A percentile compares a stretch with the other conserved stretches of the same genome.
Conservation (phyloP, 2,797 vertebrate species). For the Falco concolor region DNA sequence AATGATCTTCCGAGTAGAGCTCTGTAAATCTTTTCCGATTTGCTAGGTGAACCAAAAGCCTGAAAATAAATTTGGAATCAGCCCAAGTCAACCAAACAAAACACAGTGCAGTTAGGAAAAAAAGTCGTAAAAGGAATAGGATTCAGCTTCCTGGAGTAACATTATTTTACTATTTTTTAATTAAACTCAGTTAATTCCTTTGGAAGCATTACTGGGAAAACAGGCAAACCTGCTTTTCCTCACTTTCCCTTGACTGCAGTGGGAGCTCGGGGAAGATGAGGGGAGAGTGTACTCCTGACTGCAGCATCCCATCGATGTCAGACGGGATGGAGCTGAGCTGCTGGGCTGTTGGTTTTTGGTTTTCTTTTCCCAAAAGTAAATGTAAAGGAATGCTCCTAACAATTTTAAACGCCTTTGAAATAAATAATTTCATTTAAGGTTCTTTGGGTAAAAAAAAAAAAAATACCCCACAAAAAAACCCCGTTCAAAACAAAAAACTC, state of each 20-base stretch:
- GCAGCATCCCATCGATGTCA: background rate
- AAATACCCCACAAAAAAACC: too few species aligned
- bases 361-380: too few species aligned
- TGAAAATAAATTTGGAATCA: background rate
- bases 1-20: background rate
- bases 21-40: background rate
- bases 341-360: too few species aligned
- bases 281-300: rapidly evolving
- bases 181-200: background rate
- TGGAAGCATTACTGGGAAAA: background rate
- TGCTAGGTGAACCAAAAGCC: background rate
- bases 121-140: background rate
- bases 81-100: background rate
- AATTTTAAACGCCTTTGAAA: background rate
- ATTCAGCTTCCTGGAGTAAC: background rate
- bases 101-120: background rate
- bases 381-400: background rate
- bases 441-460: background rate
- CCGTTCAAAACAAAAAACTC: too few species aligned
- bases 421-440: background rate
- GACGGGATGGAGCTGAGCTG: background rate
- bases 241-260: rapidly evolving
- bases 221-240: background rate
- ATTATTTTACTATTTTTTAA: background rate
- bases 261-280: background rate